Evolutionary conservation across 2,888 invertebrate species (phyloP).

Genomic region (Mesochorus sp.): DNA sequence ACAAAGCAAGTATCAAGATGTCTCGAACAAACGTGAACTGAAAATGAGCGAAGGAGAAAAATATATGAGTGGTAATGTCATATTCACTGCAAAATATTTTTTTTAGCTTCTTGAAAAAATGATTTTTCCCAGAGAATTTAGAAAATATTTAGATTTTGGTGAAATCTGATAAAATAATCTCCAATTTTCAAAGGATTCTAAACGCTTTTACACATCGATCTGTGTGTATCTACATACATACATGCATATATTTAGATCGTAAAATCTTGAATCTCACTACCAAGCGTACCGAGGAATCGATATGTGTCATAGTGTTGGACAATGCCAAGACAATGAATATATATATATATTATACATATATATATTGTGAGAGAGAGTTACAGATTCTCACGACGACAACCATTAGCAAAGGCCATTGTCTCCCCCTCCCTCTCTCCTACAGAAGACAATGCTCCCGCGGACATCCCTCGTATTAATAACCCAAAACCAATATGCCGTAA

Average conservation of each 20-base stretch:
- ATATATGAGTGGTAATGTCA: too few species aligned
- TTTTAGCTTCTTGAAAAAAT: too few species aligned
- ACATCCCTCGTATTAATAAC: slow-evolving; percentile 73
- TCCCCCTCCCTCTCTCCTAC: slow-evolving; percentile 31
- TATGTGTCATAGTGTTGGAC: slow-evolving; percentile 42
- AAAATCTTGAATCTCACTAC: slow-evolving; percentile 15
- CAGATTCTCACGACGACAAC: slow-evolving; percentile 64
- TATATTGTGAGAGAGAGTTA: slow-evolving; percentile 46
- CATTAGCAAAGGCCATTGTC: slow-evolving; percentile 74
- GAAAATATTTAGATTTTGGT: too few species aligned
- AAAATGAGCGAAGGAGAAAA: too few species aligned
- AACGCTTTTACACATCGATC: too few species aligned
- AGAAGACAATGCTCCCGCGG: slow-evolving; percentile 69
- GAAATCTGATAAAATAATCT: too few species aligned
- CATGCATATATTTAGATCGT: background rate
- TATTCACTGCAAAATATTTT: too few species aligned
- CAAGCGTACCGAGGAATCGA: background rate
- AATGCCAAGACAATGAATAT: slow-evolving; percentile 58
- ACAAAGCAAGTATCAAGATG: too few species aligned
- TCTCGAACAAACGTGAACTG: too few species aligned
- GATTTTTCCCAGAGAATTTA: too few species aligned
- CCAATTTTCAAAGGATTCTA: too few species aligned
- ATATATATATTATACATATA: slow-evolving; percentile 7
- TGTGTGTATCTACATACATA: background rate
- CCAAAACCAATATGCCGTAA: slow-evolving; percentile 76